Percentiles rank a stretch among this genome's conserved stretches.
phyloP scores from a whole-genome alignment of 2,888 invertebrate species.

The Leptarthrus brevirostris region DNA sequence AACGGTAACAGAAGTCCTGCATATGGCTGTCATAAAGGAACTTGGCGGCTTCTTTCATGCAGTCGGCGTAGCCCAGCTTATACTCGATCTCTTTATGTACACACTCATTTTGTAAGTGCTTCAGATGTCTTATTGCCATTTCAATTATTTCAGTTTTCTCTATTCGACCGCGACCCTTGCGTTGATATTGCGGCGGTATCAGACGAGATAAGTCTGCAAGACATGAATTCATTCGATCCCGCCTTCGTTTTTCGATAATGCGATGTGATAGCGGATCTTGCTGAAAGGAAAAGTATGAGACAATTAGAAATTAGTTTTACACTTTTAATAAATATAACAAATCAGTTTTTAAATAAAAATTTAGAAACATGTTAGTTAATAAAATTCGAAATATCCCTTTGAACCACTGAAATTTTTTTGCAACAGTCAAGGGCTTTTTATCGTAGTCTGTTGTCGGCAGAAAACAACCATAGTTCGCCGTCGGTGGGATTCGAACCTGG shows the following conservation, averaged over 20 bases:
- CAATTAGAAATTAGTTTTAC: conserved; percentile 27
- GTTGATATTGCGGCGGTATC: conserved; percentile 91
- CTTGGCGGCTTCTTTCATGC: conserved; percentile 88
- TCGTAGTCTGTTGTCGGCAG: too few species aligned
- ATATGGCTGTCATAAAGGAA: conserved; percentile 88
- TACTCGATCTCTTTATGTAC: conserved; percentile 70
- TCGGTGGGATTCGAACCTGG: too few species aligned
- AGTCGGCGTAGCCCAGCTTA: conserved; percentile 90
- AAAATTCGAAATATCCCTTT: too few species aligned
- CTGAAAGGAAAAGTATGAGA: conserved; percentile 65
- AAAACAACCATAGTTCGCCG: too few species aligned
- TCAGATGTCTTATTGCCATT: conserved; percentile 96
- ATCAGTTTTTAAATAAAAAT: too few species aligned
- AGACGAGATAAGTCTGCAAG: conserved; percentile 92
- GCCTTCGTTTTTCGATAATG: conserved; percentile 93
- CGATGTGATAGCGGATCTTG: conserved; percentile 98
- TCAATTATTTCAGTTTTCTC: conserved; percentile 99
- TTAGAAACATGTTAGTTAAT: too few species aligned
- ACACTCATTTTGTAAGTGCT: conserved; percentile 80
- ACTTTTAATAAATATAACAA: too few species aligned
- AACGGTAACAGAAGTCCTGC: conserved; percentile 84
- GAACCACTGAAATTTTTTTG: too few species aligned
- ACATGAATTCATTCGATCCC: conserved; percentile 98
- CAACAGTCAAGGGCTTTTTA: too few species aligned
- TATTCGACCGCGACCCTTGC: conserved; percentile 94